These are phyloP conservation scores for Pseudobourletiella spinata DNA, from an alignment of 1,140 invertebrate genomes.

Conservation along the genomic window DNA sequence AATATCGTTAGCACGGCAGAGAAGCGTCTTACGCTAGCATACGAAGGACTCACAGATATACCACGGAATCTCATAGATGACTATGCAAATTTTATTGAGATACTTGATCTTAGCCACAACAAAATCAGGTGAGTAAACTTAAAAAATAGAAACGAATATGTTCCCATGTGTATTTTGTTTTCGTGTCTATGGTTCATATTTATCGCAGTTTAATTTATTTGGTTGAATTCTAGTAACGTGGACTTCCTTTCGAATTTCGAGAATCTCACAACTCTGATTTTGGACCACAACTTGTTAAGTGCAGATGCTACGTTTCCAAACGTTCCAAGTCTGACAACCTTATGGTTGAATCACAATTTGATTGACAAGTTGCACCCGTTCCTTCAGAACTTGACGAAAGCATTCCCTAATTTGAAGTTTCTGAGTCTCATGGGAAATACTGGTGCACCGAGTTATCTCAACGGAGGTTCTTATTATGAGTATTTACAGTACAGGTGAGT, in stretches of 20 bases:
- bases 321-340: constrained; percentile 55
- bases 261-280: constrained; percentile 58
- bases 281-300: constrained; percentile 61
- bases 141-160: not conserved
- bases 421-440: constrained; percentile 69
- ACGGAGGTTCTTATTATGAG: constrained; percentile 62
- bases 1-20: constrained; percentile 42
- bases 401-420: constrained; percentile 56
- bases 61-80: constrained; percentile 50
- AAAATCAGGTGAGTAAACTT: constrained; percentile 52
- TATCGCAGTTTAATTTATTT: constrained; percentile 16
- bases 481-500: constrained; percentile 66
- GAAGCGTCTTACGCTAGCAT: constrained; percentile 48
- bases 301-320: constrained; percentile 55
- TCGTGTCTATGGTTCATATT: not conserved
- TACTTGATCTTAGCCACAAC: constrained; percentile 62
- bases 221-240: constrained; percentile 5
- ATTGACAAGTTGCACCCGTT: constrained; percentile 60
- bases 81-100: constrained; percentile 46
- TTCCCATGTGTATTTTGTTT: not conserved
- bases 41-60: constrained; percentile 49
- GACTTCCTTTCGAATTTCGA: constrained; percentile 50
- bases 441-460: constrained; percentile 62
- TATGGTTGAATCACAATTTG: constrained; percentile 70
- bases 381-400: constrained; percentile 53